Evolutionary conservation across 2,888 invertebrate species (phyloP), one percentile per base, ranked within the genome.

Genomic region (Rotaria magnacalcarata): DNA sequence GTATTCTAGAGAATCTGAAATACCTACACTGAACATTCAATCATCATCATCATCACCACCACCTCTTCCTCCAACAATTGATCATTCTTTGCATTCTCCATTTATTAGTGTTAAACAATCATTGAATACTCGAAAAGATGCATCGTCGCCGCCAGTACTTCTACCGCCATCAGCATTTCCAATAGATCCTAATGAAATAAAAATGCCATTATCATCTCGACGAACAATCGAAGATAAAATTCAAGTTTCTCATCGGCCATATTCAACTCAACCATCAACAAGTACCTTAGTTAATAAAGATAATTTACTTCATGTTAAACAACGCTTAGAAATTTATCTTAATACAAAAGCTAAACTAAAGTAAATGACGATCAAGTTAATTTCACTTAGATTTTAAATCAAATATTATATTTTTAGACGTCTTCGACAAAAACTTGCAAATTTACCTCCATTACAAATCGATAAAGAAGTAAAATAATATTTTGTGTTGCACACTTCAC

Each of bases 161-260:
- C 80, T 80, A n/a, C 80, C 80, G 34, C 80, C 80, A 43, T 80
- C 80, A n/a, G 80, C 80, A n/a, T 80, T 80, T 80, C 47, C 47
- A 80, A 24, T 80, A 80, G 11, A 41, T 47, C 80, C 41, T 80
- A 24, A 47, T 47, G 47, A 80, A 47, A 47, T 47, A 3, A 47
- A 80, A 50, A 50, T 50, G 50, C 50, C 50, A 50, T 50, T 50
- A 50, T 50, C 50, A 50, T 50, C 50, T 50, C 50, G 50, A 14
- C 50, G 50, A 50, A 50, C 8, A 47, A 24, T 19, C 6, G 24
- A 43, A 14, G 5, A 21, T 24, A 43, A n/a, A 80, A 47, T 24
- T 47, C 8, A 47, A 24, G 10, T 80, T 2, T 47, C 43, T 50
- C 50, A 50, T 50, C 50, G 50, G 14, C 50, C 50, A 8, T 50